Evolutionary conservation across 2,797 vertebrate genomes (phyloP), one percentile per base, ranked within the genome.

Genomic region (Loris lydekkerianus): DNA sequence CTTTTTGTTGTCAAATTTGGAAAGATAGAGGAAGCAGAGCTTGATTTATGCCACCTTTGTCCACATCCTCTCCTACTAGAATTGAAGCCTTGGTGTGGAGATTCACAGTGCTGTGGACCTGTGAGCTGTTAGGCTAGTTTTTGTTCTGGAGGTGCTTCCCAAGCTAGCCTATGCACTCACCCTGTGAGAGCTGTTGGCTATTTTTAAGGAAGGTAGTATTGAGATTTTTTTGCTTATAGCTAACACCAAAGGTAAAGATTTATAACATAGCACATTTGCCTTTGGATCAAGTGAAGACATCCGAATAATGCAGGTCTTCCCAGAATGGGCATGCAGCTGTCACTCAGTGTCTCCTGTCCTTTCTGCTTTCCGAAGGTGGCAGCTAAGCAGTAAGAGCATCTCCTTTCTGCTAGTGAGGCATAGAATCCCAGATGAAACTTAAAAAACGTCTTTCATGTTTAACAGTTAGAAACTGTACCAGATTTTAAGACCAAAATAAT

Each of bases 401-500:
- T 70, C 83, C 82, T 67, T 69, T 40, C 53, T 93, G 94, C 60
- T 75, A 46, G 53, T 81, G 77, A 88, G 53, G 34, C 46, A 49
- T 18, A 65, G 84, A 73, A 23, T 34, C 37, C 83, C 63, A 86
- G 4, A 21, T 56, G 73, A 93, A 87, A 90, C 21, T 70, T 75
- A 56, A 61, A 85, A 95, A 87, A 27, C 1, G 3, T 73, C 31
- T 85, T 95, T 69, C 56, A 46, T 94, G 63, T 58, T 63, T 67
- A 90, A 31, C 91, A 72, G 80, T 96, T 60, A 94, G 77, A 93
- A 95, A 92, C 63, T 53, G 3, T 67, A 67, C 76, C n/a, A 84
- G 73, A 91, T 87, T 84, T 89, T 70, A 81, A 93, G 82, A 89
- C 13, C 73, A 86, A 95, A 96, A n/a, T 96, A 89, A 95, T 91